A percentile compares a stretch with the other conserved stretches of the same genome.
Evolutionary conservation across 2,113 vertebrate species (phyloP).

Genomic region (Seriola quinqueradiata): DNA sequence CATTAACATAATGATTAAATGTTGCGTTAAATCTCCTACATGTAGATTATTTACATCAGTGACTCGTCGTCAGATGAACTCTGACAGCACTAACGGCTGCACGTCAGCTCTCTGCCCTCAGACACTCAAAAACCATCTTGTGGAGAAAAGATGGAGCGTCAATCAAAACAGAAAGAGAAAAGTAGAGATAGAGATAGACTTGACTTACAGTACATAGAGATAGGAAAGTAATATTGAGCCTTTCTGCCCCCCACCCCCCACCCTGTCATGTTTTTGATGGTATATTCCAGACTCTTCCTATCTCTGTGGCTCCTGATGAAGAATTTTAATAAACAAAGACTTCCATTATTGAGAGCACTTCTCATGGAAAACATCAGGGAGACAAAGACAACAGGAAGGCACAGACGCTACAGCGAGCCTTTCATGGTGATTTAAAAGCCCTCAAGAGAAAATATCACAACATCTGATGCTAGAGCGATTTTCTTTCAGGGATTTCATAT

Average conservation of each 20-base stretch:
- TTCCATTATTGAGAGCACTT: constrained; percentile 9
- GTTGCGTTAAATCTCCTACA: constrained; percentile 26
- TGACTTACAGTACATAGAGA: constrained; percentile 2
- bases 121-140: not conserved
- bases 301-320: not conserved
- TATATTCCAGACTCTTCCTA: not conserved
- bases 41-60: not conserved
- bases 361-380: constrained; percentile 30
- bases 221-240: not conserved
- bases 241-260: not conserved
- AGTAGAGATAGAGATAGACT: not conserved
- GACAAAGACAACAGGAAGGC: constrained; percentile 11
- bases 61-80: constrained; percentile 16
- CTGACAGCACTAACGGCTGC: constrained; percentile 20
- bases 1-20: constrained; percentile 19
- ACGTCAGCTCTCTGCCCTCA: constrained; percentile 2
- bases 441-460: constrained; percentile 18
- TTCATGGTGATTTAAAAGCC: constrained; percentile 34
- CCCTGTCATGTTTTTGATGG: constrained; percentile 11
- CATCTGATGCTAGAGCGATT: constrained; percentile 14
- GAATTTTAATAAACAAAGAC: constrained; percentile 10
- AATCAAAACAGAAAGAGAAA: not conserved
- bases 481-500: constrained; percentile 11
- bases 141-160: not conserved
- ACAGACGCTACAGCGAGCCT: constrained; percentile 6